Percentiles rank a stretch among this genome's conserved stretches.
Conservation (phyloP, 2,888 invertebrate species). For the Gymnosoma rotundatum region DNA sequence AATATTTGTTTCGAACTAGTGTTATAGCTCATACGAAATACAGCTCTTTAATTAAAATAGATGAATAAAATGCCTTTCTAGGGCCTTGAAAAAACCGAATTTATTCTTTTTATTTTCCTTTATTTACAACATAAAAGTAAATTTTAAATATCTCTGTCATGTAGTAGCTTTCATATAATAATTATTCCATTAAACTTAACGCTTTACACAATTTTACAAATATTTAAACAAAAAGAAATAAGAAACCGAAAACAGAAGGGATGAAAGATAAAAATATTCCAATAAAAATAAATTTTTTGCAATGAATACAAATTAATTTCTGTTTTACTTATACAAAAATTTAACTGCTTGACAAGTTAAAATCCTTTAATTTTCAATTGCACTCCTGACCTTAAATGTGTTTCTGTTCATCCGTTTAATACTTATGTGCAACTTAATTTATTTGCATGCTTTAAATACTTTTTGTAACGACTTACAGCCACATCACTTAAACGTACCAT, state of each 20-base stretch:
- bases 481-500: neutral
- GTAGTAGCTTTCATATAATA: slow-evolving; percentile 1
- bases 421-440: slow-evolving; percentile 32
- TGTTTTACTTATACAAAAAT: slow-evolving; percentile 18
- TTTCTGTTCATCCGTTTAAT: slow-evolving; percentile 36
- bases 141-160: too few species aligned
- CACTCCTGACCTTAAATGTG: slow-evolving; percentile 28
- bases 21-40: too few species aligned
- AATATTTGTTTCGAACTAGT: too few species aligned
- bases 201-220: too few species aligned
- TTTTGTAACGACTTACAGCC: slow-evolving; percentile 17
- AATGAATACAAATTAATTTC: slow-evolving; percentile 30
- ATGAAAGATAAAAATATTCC: neutral
- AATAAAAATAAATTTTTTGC: neutral
- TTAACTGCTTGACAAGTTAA: slow-evolving; percentile 39
- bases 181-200: slow-evolving; percentile 23
- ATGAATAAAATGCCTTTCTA: too few species aligned
- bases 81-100: too few species aligned
- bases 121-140: too few species aligned
- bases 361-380: slow-evolving; percentile 38
- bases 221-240: too few species aligned
- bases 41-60: too few species aligned
- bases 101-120: too few species aligned
- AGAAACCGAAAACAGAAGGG: neutral
- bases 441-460: slow-evolving; percentile 30